phyloP scores from a whole-genome alignment of 2,113 vertebrate species.

The Dasyornis broadbenti region DNA sequence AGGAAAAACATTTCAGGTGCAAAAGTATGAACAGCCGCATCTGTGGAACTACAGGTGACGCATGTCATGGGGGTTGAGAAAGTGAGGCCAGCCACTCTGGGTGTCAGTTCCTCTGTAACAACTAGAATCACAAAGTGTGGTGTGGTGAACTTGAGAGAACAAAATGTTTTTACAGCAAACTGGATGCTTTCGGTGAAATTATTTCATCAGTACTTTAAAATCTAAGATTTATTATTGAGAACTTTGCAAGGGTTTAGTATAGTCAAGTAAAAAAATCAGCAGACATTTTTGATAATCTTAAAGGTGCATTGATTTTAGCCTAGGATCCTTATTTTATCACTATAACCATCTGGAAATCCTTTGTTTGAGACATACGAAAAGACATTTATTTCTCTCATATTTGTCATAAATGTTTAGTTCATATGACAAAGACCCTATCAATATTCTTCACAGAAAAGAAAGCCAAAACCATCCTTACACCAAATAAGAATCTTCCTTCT shows the following conservation, averaged over 20 bases:
- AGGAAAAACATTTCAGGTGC: not conserved
- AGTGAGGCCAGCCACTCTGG: not conserved
- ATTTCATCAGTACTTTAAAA: not conserved
- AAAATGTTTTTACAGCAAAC: not conserved
- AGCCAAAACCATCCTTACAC: not conserved
- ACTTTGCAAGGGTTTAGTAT: not conserved
- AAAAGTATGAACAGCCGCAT: not conserved
- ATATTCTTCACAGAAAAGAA: not conserved
- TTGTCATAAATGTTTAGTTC: not conserved
- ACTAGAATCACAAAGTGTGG: not conserved
- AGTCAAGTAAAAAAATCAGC: not conserved
- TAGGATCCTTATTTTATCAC: not conserved
- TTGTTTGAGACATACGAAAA: not conserved
- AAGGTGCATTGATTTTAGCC: not conserved
- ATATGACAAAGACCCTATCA: not conserved
- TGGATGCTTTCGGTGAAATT: not conserved
- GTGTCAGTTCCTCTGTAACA: not conserved
- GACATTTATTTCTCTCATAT: not conserved
- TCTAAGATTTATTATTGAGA: not conserved
- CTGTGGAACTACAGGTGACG: fast-evolving
- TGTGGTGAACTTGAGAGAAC: not conserved
- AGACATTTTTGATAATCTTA: not conserved
- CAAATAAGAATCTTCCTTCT: not conserved
- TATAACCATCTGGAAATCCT: not conserved
- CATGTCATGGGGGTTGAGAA: fast-evolving